phyloP scores from a whole-genome alignment of 37 sponge, comb jelly and placozoan genomes.

The Chondrilla cf. caribensis region DNA sequence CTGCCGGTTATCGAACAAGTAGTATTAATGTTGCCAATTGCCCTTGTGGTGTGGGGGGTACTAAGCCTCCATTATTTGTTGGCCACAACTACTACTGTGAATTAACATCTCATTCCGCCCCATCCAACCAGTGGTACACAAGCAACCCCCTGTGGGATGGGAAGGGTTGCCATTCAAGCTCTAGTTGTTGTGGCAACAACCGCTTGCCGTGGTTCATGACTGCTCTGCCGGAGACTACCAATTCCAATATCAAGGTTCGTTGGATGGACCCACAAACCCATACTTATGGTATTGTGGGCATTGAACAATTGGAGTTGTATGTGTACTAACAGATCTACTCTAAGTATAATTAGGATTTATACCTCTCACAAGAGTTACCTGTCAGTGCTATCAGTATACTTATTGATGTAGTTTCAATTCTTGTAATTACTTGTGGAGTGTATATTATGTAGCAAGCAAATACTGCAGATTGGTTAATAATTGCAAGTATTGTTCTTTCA shows the following conservation, averaged over 20 bases:
- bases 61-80: conserved; percentile 3
- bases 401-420: too few species aligned
- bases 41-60: not conserved
- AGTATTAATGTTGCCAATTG: not conserved
- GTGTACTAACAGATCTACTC: too few species aligned
- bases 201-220: not conserved
- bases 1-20: not conserved
- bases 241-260: not conserved
- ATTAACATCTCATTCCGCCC: not conserved
- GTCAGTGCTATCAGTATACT: too few species aligned
- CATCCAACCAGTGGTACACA: not conserved
- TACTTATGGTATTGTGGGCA: too few species aligned
- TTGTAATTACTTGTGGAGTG: too few species aligned
- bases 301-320: too few species aligned
- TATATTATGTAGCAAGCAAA: too few species aligned
- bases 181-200: not conserved
- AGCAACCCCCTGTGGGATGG: conserved; percentile 1
- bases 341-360: too few species aligned
- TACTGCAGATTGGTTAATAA: too few species aligned
- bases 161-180: not conserved
- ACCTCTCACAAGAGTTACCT: too few species aligned
- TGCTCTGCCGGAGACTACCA: not conserved
- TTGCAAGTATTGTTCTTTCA: too few species aligned
- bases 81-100: not conserved
- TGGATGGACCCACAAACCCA: too few species aligned